Evolutionary conservation across 2,888 invertebrate genomes (phyloP), one percentile per base, ranked within the genome.

Genomic region (Steromphala cineraria): DNA sequence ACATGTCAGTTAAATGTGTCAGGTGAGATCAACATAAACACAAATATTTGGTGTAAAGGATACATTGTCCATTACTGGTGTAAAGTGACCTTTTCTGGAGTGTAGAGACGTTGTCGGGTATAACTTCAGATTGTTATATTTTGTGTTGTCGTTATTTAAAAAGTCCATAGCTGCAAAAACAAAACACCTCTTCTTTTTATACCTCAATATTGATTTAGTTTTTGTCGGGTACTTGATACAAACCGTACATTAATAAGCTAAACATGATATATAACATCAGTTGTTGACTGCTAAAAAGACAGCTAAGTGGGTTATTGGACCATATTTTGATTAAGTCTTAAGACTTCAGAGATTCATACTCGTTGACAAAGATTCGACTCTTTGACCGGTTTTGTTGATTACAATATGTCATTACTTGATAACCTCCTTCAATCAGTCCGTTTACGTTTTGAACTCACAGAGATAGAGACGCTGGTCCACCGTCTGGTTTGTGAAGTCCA

Each of bases 11-110:
- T 55, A 10, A 55, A 19, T 4, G 2, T 19, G 21, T 5, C n/a
- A 19, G 2, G 55, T 4, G 2, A 4, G 8, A 55, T 55, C n/a
- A 19, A 55, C 21, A 21, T 19, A 19, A 21, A 21, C 2, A n/a
- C 2, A 19, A 55, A 21, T 8, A 55, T 4, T 21, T 55, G 3
- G n/a, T 52, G 3, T 7, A 46, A 86, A 87, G 85, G 87, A 88
- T 88, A 87, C 87, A 80, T 87, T 87, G 67, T 88, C 86, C 53
- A 88, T 71, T 5, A 86, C 86, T 8, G 88, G 88, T n/a, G 88
- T 88, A 19, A 62, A 74, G 81, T 81, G 81, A 71, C 80, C 67
- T 46, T 84, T 83, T 0, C 40, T 46, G 8, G 75, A 80, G 53
- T 79, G 82, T 36, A 75, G 80, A 7, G n/a, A 21, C 0, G 55